phyloP scores from a whole-genome alignment of 2,888 invertebrate genomes.

The Timandra comae region DNA sequence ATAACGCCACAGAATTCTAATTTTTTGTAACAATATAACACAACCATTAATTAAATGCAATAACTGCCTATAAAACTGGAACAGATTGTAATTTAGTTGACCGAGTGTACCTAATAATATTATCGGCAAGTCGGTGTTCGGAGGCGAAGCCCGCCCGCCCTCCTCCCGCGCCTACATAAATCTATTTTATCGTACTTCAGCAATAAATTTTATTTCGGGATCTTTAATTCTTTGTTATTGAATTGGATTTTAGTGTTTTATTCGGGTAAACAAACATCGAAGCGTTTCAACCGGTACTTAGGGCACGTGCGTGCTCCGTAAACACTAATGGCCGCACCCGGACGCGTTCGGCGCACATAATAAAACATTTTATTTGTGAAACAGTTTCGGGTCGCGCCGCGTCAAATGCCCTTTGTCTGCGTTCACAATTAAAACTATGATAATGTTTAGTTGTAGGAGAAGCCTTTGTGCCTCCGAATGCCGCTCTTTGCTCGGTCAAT shows the following conservation, averaged over 20 bases:
- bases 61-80: constrained; percentile 31
- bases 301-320: constrained; percentile 64
- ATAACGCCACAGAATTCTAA: background rate
- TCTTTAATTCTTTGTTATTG: constrained; percentile 78
- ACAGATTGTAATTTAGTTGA: constrained; percentile 43
- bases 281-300: constrained; percentile 64
- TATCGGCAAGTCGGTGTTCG: constrained; percentile 42
- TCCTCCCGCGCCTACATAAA: constrained; percentile 62
- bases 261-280: constrained; percentile 75
- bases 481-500: constrained; percentile 62
- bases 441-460: constrained; percentile 61
- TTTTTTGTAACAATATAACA: constrained; percentile 17
- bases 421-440: constrained; percentile 70
- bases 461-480: constrained; percentile 57
- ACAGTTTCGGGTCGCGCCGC: constrained; percentile 50
- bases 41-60: constrained; percentile 30
- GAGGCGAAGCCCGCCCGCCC: constrained; percentile 28
- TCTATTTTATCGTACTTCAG: constrained; percentile 75
- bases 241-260: constrained; percentile 77
- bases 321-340: constrained; percentile 51
- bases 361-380: constrained; percentile 70
- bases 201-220: constrained; percentile 77
- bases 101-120: constrained; percentile 61
- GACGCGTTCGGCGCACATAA: constrained; percentile 54
- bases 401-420: constrained; percentile 64